Base-by-base conservation (phyloP, 2,888 invertebrate species). In the Tinea semifulvella region DNA sequence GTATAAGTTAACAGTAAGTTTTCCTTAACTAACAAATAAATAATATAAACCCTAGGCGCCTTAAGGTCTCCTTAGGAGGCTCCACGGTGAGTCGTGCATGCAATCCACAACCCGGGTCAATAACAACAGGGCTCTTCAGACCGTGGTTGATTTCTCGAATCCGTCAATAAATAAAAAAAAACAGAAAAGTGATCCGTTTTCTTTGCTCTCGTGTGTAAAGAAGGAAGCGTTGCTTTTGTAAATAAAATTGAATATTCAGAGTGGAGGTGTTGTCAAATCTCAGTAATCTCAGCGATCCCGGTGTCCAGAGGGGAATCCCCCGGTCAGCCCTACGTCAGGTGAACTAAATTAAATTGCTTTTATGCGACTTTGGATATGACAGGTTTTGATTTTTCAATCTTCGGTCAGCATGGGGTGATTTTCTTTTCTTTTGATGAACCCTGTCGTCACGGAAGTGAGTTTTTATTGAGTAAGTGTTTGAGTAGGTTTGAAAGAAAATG, bases 191-290 rank as follows among this genome's bases (percentile, higher is more conserved):
- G n/a, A n/a, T n/a, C n/a, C n/a, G n/a, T n/a, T n/a, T n/a, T n/a
- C 58, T 60, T 62, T 60, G 65, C 61, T 64, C n/a, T n/a, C n/a
- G n/a, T n/a, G n/a, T n/a, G n/a, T n/a, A n/a, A n/a, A 63, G 61
- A 55, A 51, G 56, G 60, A 56, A 52, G 56, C 56, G 55, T 59
- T 56, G 65, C 70, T 71, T n/a, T 72, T 71, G 73, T 71, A 65
- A 71, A 72, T 68, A 73, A 71, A 75, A 79, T 77, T 74, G 71
- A 73, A 76, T 76, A 79, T 76, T 74, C 74, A 74, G 64, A 65
- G 60, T 26, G 44, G 31, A 66, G 71, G 66, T 63, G 63, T 63
- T 63, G 55, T 51, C 61, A 75, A 79, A 79, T 79, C 79, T 68
- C 72, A 56, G 69, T 62, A 65, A 65, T 63, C 61, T 60, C 11